Percentiles rank a stretch among this genome's conserved stretches.
These are phyloP conservation scores for Cirrhinus molitorella DNA, from an alignment of 2,797 vertebrate species.

Conservation along the genomic window DNA sequence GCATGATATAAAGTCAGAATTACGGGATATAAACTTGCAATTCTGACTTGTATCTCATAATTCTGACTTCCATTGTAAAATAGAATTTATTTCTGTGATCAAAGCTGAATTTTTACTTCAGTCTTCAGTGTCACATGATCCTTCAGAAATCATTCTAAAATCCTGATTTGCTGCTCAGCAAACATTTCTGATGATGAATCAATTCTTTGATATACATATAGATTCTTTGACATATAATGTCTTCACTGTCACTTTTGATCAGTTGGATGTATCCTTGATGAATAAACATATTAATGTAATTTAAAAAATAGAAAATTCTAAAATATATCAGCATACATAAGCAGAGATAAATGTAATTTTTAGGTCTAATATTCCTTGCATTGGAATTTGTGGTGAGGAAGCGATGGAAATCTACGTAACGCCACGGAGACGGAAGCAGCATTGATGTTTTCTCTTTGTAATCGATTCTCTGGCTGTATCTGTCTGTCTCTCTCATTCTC, in stretches of 20 bases:
- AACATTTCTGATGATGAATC: no score
- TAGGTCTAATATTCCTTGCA: not conserved
- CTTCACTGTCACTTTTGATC: not conserved
- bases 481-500: not conserved
- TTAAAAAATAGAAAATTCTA: not conserved
- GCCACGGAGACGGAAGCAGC: not conserved
- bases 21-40: no score
- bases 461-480: slow-evolving; percentile 12
- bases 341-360: not conserved
- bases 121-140: no score
- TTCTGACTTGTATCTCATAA: no score
- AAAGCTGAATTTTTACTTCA: no score
- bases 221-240: no score
- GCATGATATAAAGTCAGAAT: no score
- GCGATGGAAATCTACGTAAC: not conserved
- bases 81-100: no score
- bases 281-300: not conserved
- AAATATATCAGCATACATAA: not conserved
- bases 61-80: no score
- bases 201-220: no score
- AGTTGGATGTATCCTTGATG: not conserved
- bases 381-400: not conserved
- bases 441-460: slow-evolving; percentile 10
- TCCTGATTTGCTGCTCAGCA: no score
- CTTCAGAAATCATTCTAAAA: no score